Evolutionary conservation across 2,888 invertebrate species (phyloP), one percentile per base, ranked within the genome.

Genomic region (Cylindroiulus punctatus): DNA sequence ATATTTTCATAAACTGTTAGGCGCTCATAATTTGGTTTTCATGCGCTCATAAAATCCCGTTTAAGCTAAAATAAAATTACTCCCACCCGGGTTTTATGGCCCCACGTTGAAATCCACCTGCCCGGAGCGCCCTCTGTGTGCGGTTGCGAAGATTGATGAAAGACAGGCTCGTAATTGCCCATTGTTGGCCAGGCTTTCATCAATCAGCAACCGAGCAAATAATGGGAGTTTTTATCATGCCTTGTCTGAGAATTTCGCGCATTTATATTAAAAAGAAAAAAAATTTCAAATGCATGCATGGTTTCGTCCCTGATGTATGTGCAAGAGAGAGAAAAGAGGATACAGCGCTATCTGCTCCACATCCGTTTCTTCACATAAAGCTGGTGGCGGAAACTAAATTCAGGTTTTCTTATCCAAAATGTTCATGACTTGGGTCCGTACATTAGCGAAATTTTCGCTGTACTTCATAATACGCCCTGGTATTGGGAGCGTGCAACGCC

Each of bases 201-300:
- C 76, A 76, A 76, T 76, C 76, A 76, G 76, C 76, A 76, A 26
- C 76, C 76, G 76, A 76, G 26, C 76, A 30, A 76, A 76, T 76
- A 76, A 76, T 76, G 26, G 30, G 14, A 30, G 30, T 76, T 76
- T 76, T 76, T 76, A 76, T 76, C 76, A 30, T 76, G 76, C 76
- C 76, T 76, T 76, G 76, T 76, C 76, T 26, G 26, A 14, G 76
- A 76, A 76, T 30, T 76, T 76, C 76, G 76, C 30, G 76, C 76
- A 76, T 76, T 76, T 76, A 76, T 76, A 30, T 76, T 76, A 12
- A 30, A 30, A 76, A 8, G 22, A 12, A 14, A 57, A 22, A 76
- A 76, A 76, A 76, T 14, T 0, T 5, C 30, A 26, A 30, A 76
- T 76, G 76, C 76, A 10, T 76, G 76, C 30, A 8, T 76, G 76